These are phyloP conservation scores for Macrobrachium nipponense DNA, from an alignment of 1,140 invertebrate genomes.

Conservation along the genomic window DNA sequence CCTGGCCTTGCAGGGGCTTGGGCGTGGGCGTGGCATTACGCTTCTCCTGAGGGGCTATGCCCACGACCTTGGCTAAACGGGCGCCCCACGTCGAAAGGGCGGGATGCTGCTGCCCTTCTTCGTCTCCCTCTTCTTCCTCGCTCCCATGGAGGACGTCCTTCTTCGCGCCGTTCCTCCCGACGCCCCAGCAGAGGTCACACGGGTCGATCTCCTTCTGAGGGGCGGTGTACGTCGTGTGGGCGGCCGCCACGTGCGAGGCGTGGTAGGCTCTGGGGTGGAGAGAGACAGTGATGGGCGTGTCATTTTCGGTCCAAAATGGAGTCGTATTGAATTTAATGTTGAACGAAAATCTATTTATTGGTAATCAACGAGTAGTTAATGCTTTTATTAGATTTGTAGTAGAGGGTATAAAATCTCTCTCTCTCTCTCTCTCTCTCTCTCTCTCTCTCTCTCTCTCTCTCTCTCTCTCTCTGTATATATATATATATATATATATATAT, in stretches of 20 bases:
- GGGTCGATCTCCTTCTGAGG: conserved; percentile 36
- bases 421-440: too few species aligned
- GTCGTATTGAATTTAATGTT: not conserved
- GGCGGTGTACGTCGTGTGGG: conserved; percentile 17
- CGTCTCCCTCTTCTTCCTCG: not conserved
- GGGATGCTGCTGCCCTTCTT: too few species aligned
- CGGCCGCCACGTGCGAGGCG: conserved; percentile 24
- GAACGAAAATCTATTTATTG: too few species aligned
- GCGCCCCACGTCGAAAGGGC: conserved; percentile 18
- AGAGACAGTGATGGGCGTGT: not conserved
- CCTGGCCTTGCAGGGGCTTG: not conserved
- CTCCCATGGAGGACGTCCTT: not conserved
- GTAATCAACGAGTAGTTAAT: too few species aligned
- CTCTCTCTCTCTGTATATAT: too few species aligned
- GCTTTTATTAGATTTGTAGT: too few species aligned
- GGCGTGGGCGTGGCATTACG: not conserved
- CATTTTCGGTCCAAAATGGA: not conserved
- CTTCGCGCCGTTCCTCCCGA: not conserved
- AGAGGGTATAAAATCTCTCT: too few species aligned
- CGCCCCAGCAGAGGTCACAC: conserved; percentile 45
- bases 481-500: too few species aligned
- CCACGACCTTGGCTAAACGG: conserved; percentile 34
- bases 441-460: too few species aligned
- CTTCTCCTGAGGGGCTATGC: not conserved
- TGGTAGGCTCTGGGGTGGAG: conserved; percentile 22